Conservation (phyloP, 2,888 invertebrate species). For the Thera britannica region DNA sequence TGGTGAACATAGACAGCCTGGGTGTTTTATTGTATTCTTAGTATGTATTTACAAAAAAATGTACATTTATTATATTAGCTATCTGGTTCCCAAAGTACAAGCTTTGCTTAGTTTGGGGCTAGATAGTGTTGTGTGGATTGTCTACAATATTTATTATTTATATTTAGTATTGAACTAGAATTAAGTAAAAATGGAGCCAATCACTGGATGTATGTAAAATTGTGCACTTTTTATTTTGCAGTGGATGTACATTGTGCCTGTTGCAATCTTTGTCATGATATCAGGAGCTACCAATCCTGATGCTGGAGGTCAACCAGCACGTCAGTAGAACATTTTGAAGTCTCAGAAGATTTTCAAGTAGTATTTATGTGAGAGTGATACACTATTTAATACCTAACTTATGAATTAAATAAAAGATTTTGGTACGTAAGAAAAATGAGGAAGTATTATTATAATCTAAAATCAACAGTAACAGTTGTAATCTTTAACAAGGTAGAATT, state of each 20-base stretch:
- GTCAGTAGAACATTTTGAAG: conserved; percentile 47
- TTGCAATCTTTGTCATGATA: conserved; percentile 95
- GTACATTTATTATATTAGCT: too few relatives aligned
- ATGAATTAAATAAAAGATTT: conserved; percentile 22
- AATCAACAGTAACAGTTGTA: conserved; percentile 25
- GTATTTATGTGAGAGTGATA: conserved; percentile 5
- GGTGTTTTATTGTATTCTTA: too few relatives aligned
- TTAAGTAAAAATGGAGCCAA: too few relatives aligned
- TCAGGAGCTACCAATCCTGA: conserved; percentile 95
- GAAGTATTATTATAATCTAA: conserved; percentile 25
- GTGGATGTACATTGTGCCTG: conserved; percentile 99
- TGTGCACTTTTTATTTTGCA: conserved; percentile 78
- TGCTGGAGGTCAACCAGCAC: conserved; percentile 70
- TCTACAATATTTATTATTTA: too few relatives aligned
- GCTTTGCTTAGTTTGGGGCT: neutral
- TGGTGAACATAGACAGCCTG: too few relatives aligned
- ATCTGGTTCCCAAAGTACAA: too few relatives aligned
- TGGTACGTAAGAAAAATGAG: conserved; percentile 12
- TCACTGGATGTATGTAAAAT: too few relatives aligned
- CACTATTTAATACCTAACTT: conserved; percentile 2
- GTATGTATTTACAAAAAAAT: too few relatives aligned
- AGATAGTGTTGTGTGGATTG: too few relatives aligned
- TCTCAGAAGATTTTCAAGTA: neutral
- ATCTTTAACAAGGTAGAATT: conserved; percentile 18
- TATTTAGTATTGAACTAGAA: too few relatives aligned